A percentile compares a stretch with the other conserved stretches of the same genome.
Evolutionary conservation across 2,797 vertebrate species (phyloP).

Genomic region (Danio albolineatus): DNA sequence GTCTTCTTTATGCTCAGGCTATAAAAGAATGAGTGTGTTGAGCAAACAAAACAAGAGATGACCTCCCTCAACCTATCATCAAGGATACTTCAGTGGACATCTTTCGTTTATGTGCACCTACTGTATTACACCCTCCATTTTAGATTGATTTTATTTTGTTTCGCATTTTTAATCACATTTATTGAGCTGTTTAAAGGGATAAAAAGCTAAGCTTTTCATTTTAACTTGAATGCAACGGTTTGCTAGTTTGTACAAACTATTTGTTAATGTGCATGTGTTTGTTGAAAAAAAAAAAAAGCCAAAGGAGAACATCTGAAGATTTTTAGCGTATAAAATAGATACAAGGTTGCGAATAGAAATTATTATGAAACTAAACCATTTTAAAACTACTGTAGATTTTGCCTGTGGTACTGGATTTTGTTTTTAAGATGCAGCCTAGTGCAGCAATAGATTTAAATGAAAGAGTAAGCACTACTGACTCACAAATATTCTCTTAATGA

Average conservation of each 20-base stretch:
- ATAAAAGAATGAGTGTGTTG: slow-evolving; percentile 52
- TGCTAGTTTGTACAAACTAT: slow-evolving; percentile 21
- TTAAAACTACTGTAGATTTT: slow-evolving; percentile 31
- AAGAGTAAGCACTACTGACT: slow-evolving; percentile 33
- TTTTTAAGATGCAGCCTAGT: slow-evolving; percentile 53
- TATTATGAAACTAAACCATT: slow-evolving; percentile 45
- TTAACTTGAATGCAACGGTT: slow-evolving; percentile 34
- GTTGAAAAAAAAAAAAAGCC: slow-evolving; percentile 17
- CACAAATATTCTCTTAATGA: neutral
- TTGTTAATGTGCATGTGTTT: slow-evolving; percentile 27
- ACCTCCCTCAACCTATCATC: neutral
- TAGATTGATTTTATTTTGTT: slow-evolving; percentile 1
- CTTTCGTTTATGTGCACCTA: slow-evolving; percentile 22
- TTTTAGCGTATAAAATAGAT: slow-evolving; percentile 47
- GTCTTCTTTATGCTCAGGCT: slow-evolving; percentile 85
- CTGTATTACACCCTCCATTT: slow-evolving; percentile 16
- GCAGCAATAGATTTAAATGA: slow-evolving; percentile 71
- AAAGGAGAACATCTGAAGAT: slow-evolving; percentile 44
- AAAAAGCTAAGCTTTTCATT: slow-evolving; percentile 25
- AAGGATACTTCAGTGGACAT: neutral
- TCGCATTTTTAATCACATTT: neutral
- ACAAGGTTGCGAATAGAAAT: slow-evolving; percentile 67
- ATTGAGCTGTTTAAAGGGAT: neutral
- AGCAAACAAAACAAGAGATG: neutral
- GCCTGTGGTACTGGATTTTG: slow-evolving; percentile 47